A percentile compares a stretch with the other conserved stretches of the same genome.
Evolutionary conservation across 2,888 invertebrate genomes (phyloP).

Genomic region (Tromatobia lineatoria): DNA sequence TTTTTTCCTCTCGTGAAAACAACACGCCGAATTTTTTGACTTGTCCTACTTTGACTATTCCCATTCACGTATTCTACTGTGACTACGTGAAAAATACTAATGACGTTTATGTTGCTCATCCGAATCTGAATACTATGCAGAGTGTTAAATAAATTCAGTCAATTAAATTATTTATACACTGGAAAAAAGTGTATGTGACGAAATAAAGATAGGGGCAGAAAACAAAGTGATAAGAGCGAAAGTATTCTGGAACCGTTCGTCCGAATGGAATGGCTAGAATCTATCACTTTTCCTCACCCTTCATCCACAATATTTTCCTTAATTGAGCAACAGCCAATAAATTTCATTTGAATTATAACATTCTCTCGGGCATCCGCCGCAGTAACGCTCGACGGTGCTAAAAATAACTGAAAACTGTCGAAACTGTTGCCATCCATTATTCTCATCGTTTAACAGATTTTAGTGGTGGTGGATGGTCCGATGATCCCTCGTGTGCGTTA

Average conservation of each 20-base stretch:
- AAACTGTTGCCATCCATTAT: conserved; percentile 80
- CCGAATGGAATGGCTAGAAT: conserved; percentile 4
- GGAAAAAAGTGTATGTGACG: neutral
- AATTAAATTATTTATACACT: conserved; percentile 67
- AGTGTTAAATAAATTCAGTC: conserved; percentile 33
- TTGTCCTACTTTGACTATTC: too few species aligned
- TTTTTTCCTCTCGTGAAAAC: conserved; percentile 17
- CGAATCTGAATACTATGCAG: too few species aligned
- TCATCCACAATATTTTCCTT: conserved; percentile 58
- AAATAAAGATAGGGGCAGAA: conserved; percentile 26
- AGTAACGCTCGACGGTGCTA: conserved; percentile 61
- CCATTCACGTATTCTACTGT: too few species aligned
- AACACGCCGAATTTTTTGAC: conserved; percentile 74
- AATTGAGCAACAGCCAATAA: conserved; percentile 62
- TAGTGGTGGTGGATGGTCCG: conserved; percentile 70
- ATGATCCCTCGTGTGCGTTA: conserved; percentile 17
- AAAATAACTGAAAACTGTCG: conserved; percentile 83
- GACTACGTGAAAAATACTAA: too few species aligned
- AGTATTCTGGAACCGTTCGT: neutral
- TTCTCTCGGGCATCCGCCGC: conserved; percentile 9
- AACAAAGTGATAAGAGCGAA: conserved; percentile 45
- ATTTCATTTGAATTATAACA: conserved; percentile 57
- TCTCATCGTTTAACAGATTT: conserved; percentile 84
- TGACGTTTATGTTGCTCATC: neutral
- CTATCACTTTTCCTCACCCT: conserved; percentile 18